phyloP scores from a whole-genome alignment of 2,113 vertebrate genomes.

The Gallinago jamesoni region DNA sequence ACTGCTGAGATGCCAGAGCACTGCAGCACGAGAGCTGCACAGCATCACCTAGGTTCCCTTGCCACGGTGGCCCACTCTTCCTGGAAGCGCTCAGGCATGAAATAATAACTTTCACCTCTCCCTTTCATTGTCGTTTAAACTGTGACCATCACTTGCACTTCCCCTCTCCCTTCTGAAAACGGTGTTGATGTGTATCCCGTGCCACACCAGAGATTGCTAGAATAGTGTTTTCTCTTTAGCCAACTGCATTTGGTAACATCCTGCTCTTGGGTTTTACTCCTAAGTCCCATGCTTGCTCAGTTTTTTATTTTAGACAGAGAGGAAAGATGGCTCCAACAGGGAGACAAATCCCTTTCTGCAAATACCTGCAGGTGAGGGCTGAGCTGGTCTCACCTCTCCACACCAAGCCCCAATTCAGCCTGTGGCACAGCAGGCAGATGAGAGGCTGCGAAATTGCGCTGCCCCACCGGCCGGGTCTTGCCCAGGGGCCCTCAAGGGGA shows the following conservation, averaged over 20 bases:
- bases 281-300: background rate
- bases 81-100: background rate
- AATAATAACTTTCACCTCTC: background rate
- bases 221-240: background rate
- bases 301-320: background rate
- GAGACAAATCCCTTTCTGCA: background rate
- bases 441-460: background rate
- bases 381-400: background rate
- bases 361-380: background rate
- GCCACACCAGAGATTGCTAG: background rate
- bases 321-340: background rate
- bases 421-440: background rate
- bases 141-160: background rate
- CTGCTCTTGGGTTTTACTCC: background rate
- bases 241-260: background rate
- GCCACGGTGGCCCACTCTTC: fast-evolving
- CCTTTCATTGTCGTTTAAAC: background rate
- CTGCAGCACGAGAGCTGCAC: slow-evolving; percentile 12
- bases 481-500: fast-evolving
- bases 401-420: background rate
- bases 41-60: background rate
- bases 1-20: slow-evolving; percentile 1
- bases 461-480: background rate
- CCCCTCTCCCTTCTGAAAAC: background rate
- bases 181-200: background rate